Conservation (phyloP, 92 coral and sea anemone species). For the Muricea muricata region DNA sequence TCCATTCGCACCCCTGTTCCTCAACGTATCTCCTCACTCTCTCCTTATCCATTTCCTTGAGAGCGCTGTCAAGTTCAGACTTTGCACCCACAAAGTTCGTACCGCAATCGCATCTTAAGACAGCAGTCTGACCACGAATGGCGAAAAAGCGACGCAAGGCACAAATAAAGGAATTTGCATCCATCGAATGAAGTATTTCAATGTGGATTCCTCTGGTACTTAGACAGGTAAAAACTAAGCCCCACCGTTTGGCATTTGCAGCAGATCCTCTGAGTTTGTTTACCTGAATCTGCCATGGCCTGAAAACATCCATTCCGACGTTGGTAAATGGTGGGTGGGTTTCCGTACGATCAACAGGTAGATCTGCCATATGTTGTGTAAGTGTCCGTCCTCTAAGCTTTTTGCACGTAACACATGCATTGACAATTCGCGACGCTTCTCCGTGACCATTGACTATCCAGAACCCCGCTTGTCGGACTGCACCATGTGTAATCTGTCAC, state of each 20-base stretch:
- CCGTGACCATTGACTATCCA: constrained; percentile 37
- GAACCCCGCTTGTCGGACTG: constrained; percentile 15
- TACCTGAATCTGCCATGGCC: constrained; percentile 27
- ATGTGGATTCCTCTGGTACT: constrained; percentile 7
- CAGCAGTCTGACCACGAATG: neutral
- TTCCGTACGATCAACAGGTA: constrained; percentile 36
- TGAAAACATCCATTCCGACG: constrained; percentile 43
- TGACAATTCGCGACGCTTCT: constrained; percentile 26
- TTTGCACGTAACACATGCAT: constrained; percentile 38
- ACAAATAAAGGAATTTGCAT: constrained; percentile 8
- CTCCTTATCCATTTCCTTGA: neutral
- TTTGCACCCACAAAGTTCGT: neutral
- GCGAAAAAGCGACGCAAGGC: neutral
- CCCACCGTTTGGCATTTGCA: constrained; percentile 38
- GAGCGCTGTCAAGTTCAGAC: neutral
- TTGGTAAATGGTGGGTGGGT: constrained; percentile 44
- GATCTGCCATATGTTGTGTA: constrained; percentile 41
- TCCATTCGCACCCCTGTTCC: neutral
- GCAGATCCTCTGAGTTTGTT: constrained; percentile 12
- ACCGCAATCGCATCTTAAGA: neutral
- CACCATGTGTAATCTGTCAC: constrained; percentile 32
- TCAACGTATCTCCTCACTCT: neutral
- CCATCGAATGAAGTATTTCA: constrained; percentile 3
- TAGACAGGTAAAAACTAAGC: constrained; percentile 47
- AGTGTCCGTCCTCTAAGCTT: neutral